These are phyloP conservation scores for Dryococelus australis DNA, from an alignment of 2,888 invertebrate genomes.

Conservation along the genomic window DNA sequence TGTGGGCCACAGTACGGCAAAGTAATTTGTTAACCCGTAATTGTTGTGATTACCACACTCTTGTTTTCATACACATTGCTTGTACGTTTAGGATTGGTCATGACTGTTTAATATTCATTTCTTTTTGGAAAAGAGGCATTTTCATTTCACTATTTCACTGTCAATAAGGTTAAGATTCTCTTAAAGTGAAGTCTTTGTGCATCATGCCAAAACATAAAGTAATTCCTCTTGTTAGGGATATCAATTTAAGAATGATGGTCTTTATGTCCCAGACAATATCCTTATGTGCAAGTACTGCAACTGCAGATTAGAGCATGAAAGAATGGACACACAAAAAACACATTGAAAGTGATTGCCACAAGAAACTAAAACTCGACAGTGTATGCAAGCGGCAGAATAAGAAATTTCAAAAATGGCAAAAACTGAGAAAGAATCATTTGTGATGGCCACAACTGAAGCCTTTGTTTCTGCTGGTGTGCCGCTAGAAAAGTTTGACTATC, in stretches of 20 bases:
- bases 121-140: too few species aligned
- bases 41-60: too few species aligned
- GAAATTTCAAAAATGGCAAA: background rate
- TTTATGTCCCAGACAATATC: background rate
- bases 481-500: background rate
- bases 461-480: background rate
- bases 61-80: too few species aligned
- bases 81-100: too few species aligned
- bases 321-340: background rate
- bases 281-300: background rate
- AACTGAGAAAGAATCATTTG: background rate
- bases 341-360: background rate
- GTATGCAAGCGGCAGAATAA: background rate
- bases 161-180: too few species aligned
- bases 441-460: background rate
- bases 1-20: too few species aligned
- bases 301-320: background rate
- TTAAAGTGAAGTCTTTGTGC: background rate
- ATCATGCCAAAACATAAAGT: background rate
- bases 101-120: too few species aligned
- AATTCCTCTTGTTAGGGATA: background rate
- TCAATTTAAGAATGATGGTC: background rate
- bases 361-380: background rate
- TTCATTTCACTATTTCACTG: too few species aligned
- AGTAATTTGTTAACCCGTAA: too few species aligned